Percentiles rank a stretch among this genome's conserved stretches.
These are phyloP conservation scores for Serilophus lunatus DNA, from an alignment of 2,113 vertebrate species.

Conservation along the genomic window DNA sequence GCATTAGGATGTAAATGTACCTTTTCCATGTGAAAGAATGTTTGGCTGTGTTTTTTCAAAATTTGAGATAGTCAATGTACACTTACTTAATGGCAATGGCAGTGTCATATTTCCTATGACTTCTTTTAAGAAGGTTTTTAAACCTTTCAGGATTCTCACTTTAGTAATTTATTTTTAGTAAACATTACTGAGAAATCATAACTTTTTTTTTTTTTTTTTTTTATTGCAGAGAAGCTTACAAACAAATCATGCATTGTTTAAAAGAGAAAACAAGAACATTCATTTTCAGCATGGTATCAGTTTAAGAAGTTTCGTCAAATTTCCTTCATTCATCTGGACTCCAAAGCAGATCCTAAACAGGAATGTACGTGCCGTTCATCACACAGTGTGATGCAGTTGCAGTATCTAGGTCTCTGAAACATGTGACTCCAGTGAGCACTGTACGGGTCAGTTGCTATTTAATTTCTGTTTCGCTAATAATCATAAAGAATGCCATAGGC, in stretches of 20 bases:
- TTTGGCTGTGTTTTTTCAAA: not conserved
- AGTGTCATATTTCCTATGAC: not conserved
- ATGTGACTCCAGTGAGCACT: not conserved
- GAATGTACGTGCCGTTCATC: conserved; percentile 5
- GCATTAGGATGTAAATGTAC: not conserved
- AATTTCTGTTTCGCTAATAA: conserved; percentile 57
- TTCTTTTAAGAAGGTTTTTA: not conserved
- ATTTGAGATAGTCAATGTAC: not conserved
- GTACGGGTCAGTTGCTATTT: conserved; percentile 43
- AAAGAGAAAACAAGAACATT: not conserved
- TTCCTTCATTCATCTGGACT: not conserved
- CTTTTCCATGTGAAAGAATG: not conserved
- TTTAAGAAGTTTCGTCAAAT: not conserved
- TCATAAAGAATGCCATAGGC: conserved; percentile 34
- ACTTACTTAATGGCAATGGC: not conserved
- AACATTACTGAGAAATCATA: not conserved
- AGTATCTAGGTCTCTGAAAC: conserved; percentile 1
- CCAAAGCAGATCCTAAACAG: not conserved
- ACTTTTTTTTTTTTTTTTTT: not conserved
- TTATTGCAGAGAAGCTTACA: not conserved
- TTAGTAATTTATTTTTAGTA: not conserved
- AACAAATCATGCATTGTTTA: not conserved
- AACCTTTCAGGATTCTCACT: not conserved
- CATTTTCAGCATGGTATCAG: not conserved
- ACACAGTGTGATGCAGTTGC: not conserved